Evolutionary conservation across 2,113 vertebrate genomes (phyloP).

Genomic region (Anas platyrhynchos): DNA sequence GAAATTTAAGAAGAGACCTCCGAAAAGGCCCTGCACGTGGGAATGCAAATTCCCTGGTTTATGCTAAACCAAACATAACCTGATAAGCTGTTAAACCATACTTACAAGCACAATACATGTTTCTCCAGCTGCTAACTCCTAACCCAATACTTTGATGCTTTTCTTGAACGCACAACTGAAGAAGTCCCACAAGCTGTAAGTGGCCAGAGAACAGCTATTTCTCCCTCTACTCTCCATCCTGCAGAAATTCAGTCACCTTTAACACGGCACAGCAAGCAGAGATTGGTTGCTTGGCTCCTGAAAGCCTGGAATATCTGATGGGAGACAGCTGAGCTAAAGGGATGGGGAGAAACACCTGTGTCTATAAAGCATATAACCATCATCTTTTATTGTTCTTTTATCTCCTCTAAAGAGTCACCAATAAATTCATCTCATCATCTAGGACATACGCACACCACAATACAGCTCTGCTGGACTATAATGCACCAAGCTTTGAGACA

Average conservation of each 20-base stretch:
- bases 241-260: not conserved
- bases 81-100: not conserved
- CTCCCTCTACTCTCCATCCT: not conserved
- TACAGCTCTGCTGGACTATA: not conserved
- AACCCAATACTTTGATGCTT: not conserved
- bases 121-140: not conserved
- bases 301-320: not conserved
- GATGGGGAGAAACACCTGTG: not conserved
- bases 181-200: not conserved
- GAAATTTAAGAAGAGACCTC: not conserved
- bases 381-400: not conserved
- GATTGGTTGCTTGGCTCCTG: fast-evolving
- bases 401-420: not conserved
- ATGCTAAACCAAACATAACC: not conserved
- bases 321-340: not conserved
- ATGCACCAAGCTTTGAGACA: fast-evolving
- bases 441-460: not conserved
- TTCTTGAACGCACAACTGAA: not conserved
- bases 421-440: not conserved
- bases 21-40: not conserved
- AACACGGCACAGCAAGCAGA: not conserved
- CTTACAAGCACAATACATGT: not conserved
- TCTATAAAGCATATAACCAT: not conserved
- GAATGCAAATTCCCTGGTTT: not conserved
- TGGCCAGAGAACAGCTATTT: not conserved